phyloP scores from a whole-genome alignment of 2,113 vertebrate species.

The Chauna torquata region DNA sequence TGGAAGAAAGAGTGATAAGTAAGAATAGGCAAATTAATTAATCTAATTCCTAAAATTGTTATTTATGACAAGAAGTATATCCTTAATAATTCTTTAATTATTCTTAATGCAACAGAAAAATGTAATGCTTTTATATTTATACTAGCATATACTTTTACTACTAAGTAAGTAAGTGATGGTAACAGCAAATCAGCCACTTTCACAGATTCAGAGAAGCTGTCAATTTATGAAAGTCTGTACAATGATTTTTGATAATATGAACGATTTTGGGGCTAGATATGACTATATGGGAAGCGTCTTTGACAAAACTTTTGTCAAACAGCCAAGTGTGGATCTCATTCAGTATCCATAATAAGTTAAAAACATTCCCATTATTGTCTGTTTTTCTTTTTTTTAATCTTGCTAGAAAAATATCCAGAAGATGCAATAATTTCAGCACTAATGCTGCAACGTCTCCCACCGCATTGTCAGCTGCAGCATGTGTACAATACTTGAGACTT shows the following conservation, averaged over 20 bases:
- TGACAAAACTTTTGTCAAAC: background rate
- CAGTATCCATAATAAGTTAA: background rate
- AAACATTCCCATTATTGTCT: background rate
- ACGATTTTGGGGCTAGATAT: background rate
- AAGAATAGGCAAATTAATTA: background rate
- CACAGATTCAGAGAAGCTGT: background rate
- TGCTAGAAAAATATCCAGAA: background rate
- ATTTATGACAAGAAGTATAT: background rate
- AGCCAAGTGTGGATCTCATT: background rate
- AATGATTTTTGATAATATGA: background rate
- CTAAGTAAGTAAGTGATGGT: background rate
- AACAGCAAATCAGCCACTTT: background rate
- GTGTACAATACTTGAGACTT: background rate
- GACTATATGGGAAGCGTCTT: background rate
- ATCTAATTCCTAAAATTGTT: background rate
- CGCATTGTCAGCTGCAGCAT: background rate
- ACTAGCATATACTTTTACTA: background rate
- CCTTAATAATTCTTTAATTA: background rate
- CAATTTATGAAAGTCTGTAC: background rate
- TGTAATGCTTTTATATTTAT: background rate
- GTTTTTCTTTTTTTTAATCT: background rate
- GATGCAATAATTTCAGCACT: background rate
- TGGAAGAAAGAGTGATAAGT: background rate
- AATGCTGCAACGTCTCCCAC: background rate
- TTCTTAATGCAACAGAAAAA: background rate